Base-by-base conservation (phyloP, 2,797 vertebrate species). In the Neoniphon sammara region DNA sequence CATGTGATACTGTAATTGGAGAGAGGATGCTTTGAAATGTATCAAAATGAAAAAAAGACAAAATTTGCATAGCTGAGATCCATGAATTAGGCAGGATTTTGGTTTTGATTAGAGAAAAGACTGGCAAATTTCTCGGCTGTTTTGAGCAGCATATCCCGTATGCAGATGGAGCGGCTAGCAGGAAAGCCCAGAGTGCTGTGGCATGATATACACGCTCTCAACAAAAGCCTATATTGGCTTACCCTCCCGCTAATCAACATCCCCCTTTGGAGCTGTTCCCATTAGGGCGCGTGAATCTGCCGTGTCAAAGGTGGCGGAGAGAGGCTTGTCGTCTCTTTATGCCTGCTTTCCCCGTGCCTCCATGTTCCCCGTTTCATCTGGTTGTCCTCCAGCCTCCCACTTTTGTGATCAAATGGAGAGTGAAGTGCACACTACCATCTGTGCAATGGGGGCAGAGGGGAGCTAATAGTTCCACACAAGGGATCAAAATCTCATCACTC, bases 401-500 rank as follows among this genome's bases (percentile, higher is more conserved):
- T 75, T 34, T 23, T 31, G 57, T 42, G 75, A 76, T 79, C 83
- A 88, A 89, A 83, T 86, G 77, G 81, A 88, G 79, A 90, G 73
- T 82, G 78, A 90, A 88, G 80, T 87, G 57, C 14, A 8, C 58
- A 63, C 59, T 68, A 31, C 83, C 86, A 86, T 89, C 88, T 89
- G 88, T 78, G 78, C 82, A 71, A n/a, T 69, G 52, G 34, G 73
- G 63, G 74, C 47, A 75, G 71, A 75, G 65, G 50, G 20, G 36
- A 78, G 78, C 75, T 89, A 90, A 85, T 87, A 71, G 82, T 78
- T 82, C 65, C 55, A 78, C 80, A 75, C 76, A 59, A 85, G 77
- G 78, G 83, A 86, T 84, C 69, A 82, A 78, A 89, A 86, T 81
- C 80, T 80, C 89, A 90, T 90, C 84, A 78, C 75, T 87, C 70